Conservation (phyloP, 2,888 invertebrate species). For the Dasypogon diadema region DNA sequence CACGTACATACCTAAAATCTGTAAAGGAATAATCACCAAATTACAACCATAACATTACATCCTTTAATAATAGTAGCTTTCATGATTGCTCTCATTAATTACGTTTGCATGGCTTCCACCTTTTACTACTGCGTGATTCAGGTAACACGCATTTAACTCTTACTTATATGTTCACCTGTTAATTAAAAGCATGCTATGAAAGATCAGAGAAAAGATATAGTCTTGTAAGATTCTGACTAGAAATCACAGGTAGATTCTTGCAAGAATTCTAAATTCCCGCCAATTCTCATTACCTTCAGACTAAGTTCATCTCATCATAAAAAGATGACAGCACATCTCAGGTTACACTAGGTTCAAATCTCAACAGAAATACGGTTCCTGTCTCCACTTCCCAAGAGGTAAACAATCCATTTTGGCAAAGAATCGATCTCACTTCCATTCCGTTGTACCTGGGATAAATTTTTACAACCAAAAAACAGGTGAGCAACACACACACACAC, state of each 20-base stretch:
- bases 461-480: constrained; percentile 23
- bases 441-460: constrained; percentile 16
- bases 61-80: neutral
- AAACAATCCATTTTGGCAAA: constrained; percentile 10
- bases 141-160: neutral
- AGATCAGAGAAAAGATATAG: neutral
- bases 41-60: constrained; percentile 14
- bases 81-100: constrained; percentile 11
- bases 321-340: constrained; percentile 39
- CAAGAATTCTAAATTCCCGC: neutral
- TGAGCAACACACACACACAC: constrained; percentile 26
- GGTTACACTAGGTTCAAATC: constrained; percentile 13
- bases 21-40: neutral
- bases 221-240: neutral
- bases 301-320: constrained; percentile 10
- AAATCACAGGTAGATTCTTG: neutral
- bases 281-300: neutral
- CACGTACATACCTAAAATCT: no score
- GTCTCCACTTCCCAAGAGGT: constrained; percentile 22
- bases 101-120: neutral
- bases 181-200: no score
- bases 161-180: no score
- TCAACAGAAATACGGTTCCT: neutral
- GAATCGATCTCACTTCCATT: constrained; percentile 13
- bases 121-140: constrained; percentile 27